Evolutionary conservation across 1,140 invertebrate genomes (phyloP).

Genomic region (Psix sp.): DNA sequence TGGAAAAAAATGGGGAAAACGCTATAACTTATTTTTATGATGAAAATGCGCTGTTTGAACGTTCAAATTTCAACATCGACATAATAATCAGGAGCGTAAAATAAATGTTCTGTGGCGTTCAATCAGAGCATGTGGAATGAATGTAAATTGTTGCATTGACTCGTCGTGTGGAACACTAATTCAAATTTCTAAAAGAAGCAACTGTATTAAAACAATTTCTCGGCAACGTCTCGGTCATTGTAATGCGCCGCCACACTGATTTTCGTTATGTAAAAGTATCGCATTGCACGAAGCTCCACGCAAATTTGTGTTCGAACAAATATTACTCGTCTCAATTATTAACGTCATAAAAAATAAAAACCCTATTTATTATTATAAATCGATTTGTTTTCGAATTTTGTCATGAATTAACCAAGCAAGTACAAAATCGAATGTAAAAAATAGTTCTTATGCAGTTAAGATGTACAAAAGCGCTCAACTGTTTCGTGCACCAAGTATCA

Average conservation of each 20-base stretch:
- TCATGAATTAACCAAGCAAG: background rate
- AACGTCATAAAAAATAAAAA: too few species aligned
- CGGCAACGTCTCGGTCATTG: slow-evolving; percentile 14
- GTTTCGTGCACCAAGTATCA: slow-evolving; percentile 12
- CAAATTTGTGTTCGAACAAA: too few species aligned
- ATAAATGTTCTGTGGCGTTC: slow-evolving; percentile 21
- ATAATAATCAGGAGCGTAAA: slow-evolving; percentile 14
- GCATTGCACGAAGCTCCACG: too few species aligned
- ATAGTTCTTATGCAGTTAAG: slow-evolving; percentile 2
- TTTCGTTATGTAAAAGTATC: slow-evolving; percentile 2
- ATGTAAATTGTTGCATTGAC: slow-evolving; percentile 26
- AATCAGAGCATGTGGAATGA: slow-evolving; percentile 9
- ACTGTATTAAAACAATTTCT: slow-evolving; percentile 8
- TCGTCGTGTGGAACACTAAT: slow-evolving; percentile 4
- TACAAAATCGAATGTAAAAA: slow-evolving; percentile 3
- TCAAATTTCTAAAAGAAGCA: slow-evolving; percentile 11
- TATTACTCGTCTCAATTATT: too few species aligned
- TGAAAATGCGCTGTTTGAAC: slow-evolving; percentile 8
- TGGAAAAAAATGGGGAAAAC: too few species aligned
- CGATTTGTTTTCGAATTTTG: too few species aligned
- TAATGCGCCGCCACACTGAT: background rate
- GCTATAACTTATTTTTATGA: slow-evolving; percentile 26
- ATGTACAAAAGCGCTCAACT: slow-evolving; percentile 21
- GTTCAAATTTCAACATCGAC: slow-evolving; percentile 19
- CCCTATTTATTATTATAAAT: too few species aligned